These are phyloP conservation scores for Loriculus beryllinus DNA, from an alignment of 2,797 vertebrate genomes.

Conservation along the genomic window DNA sequence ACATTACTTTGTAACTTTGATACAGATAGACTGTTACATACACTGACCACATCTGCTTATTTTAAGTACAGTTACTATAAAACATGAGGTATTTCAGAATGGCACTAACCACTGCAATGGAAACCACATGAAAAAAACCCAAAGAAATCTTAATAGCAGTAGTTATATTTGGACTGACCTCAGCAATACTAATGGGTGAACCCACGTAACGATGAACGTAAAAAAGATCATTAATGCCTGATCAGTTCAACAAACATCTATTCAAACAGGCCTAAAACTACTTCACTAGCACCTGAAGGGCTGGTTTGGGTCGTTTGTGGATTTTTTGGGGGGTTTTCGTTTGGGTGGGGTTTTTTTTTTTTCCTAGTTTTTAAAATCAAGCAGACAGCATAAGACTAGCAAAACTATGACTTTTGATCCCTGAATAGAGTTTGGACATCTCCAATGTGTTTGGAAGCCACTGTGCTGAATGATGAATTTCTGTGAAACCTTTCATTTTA, in stretches of 20 bases:
- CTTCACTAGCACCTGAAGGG: neutral
- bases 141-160: neutral
- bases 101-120: neutral
- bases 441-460: accelerated
- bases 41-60: neutral
- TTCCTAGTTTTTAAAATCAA: neutral
- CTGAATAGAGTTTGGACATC: neutral
- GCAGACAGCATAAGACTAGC: neutral
- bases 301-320: neutral
- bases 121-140: neutral
- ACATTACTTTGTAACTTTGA: neutral
- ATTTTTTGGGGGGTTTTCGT: no score
- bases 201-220: neutral
- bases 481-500: neutral
- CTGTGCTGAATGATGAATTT: neutral
- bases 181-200: neutral
- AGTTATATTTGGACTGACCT: neutral
- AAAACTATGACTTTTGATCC: neutral
- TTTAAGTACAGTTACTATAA: neutral
- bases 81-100: neutral
- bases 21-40: neutral
- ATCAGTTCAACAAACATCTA: neutral
- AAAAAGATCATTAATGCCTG: neutral
- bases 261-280: neutral
- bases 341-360: no score